Conservation (phyloP, 2,113 vertebrate species). For the Vimba vimba region DNA sequence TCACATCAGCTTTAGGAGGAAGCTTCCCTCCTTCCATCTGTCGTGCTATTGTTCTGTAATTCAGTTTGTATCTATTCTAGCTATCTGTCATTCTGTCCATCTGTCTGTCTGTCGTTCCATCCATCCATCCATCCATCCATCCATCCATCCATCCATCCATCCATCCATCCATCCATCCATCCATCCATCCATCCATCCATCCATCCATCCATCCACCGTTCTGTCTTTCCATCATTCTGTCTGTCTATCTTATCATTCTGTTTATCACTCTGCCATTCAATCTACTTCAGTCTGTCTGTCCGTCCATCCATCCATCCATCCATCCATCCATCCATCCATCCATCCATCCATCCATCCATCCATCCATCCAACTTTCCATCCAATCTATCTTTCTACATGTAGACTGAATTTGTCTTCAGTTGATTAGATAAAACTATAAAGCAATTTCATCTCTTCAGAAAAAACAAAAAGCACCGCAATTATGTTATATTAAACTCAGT, state of each 20-base stretch:
- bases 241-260: too few species aligned
- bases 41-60: too few species aligned
- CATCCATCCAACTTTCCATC: background rate
- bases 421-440: slow-evolving; percentile 22
- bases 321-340: background rate
- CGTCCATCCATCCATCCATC: background rate
- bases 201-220: background rate
- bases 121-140: background rate
- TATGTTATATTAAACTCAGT: background rate
- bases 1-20: slow-evolving; percentile 50
- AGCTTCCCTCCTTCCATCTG: background rate
- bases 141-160: background rate
- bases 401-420: background rate
- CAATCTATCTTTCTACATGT: background rate
- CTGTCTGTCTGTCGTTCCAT: background rate
- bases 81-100: background rate
- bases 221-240: background rate
- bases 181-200: background rate
- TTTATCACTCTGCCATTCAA: too few species aligned
- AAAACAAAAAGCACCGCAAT: background rate
- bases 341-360: background rate
- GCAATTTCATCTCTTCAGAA: background rate
- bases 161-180: background rate
- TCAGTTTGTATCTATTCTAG: too few species aligned
- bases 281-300: too few species aligned